Percentiles rank a stretch among this genome's conserved stretches.
Conservation (phyloP, 2,797 vertebrate species). For the Octomys mimax region DNA sequence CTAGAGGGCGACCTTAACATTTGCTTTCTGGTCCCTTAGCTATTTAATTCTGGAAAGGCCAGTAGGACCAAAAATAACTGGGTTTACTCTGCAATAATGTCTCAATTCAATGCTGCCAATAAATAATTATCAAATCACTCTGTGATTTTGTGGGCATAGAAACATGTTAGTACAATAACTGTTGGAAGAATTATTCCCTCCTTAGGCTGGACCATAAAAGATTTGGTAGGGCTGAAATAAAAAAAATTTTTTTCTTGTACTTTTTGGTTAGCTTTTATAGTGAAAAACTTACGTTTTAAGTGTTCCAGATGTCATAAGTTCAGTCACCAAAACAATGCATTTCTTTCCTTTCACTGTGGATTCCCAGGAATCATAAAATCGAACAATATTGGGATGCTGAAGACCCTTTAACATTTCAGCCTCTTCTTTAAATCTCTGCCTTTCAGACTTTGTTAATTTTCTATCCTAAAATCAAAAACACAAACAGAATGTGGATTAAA, state of each 20-base stretch:
- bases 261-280: conserved; percentile 47
- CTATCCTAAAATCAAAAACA: conserved; percentile 92
- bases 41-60: background rate
- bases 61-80: conserved; percentile 42
- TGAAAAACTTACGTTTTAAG: conserved; percentile 97
- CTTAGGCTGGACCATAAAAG: background rate
- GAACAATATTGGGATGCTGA: conserved; percentile 99
- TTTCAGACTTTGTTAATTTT: conserved; percentile 97
- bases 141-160: conserved; percentile 39
- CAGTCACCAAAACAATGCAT: conserved; percentile 98
- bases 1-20: conserved; percentile 84
- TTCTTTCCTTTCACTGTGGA: conserved; percentile 98
- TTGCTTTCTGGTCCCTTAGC: background rate
- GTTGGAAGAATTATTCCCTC: background rate
- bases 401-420: conserved; percentile 99
- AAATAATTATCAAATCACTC: conserved; percentile 56
- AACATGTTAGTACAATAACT: conserved; percentile 16
- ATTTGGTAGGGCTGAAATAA: background rate
- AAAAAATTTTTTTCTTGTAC: background rate
- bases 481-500: conserved; percentile 73
- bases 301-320: conserved; percentile 99
- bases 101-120: conserved; percentile 46
- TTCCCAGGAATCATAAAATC: conserved; percentile 99
- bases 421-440: conserved; percentile 99
- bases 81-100: conserved; percentile 37